These are phyloP conservation scores for Ceratosolen solmsi DNA, from an alignment of 1,140 invertebrate genomes.

Conservation along the genomic window DNA sequence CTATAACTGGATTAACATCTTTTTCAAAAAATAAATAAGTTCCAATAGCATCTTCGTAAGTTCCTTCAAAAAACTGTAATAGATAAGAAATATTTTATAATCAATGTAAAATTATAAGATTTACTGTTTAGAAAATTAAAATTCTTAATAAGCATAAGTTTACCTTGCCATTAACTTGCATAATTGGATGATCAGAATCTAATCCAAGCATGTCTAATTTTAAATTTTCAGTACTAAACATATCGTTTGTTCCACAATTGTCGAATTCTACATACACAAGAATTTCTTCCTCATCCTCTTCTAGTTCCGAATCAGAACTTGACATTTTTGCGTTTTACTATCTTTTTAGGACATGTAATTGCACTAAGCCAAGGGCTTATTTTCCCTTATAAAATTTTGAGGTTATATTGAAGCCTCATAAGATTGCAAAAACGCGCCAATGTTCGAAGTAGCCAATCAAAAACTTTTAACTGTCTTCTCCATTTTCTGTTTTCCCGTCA, in stretches of 20 bases:
- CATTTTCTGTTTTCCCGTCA: background rate
- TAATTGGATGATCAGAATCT: constrained; percentile 74
- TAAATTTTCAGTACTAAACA: constrained; percentile 63
- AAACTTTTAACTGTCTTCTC: background rate
- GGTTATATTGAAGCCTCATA: constrained; percentile 24
- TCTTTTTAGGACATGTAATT: background rate
- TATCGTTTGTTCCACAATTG: constrained; percentile 59
- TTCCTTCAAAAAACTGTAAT: constrained; percentile 70
- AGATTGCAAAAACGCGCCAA: constrained; percentile 24
- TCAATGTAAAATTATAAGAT: background rate
- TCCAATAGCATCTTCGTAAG: constrained; percentile 73
- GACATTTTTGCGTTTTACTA: constrained; percentile 36
- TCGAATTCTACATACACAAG: constrained; percentile 71
- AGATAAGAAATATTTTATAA: constrained; percentile 22
- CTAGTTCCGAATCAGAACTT: constrained; percentile 54
- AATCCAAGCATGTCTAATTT: constrained; percentile 73
- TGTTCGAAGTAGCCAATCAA: constrained; percentile 37
- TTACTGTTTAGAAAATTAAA: constrained; percentile 28
- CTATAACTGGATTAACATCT: constrained; percentile 62
- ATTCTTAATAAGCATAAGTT: constrained; percentile 30
- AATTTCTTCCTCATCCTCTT: constrained; percentile 67
- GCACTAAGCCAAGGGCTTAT: background rate
- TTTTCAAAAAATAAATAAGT: constrained; percentile 75
- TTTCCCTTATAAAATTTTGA: background rate
- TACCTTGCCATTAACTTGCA: constrained; percentile 75